A percentile compares a stretch with the other conserved stretches of the same genome.
phyloP scores from a whole-genome alignment of 2,888 invertebrate genomes.

The Epicampocera succincta region DNA sequence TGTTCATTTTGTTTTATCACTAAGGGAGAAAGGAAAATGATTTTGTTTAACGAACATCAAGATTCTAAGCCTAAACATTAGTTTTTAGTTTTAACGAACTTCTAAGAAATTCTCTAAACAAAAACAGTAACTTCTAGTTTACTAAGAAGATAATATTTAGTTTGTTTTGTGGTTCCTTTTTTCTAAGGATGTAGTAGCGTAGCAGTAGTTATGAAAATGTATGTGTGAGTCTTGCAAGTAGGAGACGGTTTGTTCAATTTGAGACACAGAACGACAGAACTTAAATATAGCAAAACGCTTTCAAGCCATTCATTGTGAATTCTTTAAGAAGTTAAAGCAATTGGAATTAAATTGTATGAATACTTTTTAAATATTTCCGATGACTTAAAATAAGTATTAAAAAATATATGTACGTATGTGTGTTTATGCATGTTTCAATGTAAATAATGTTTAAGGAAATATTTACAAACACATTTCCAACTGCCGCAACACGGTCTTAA shows the following conservation, averaged over 20 bases:
- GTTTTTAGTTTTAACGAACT: conserved; percentile 65
- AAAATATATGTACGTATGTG: background rate
- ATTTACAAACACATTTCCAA: conserved; percentile 57
- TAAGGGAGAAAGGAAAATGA: conserved; percentile 44
- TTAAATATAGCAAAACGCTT: background rate
- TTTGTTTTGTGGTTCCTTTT: conserved; percentile 48
- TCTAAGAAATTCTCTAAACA: conserved; percentile 68
- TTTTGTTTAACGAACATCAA: conserved; percentile 69
- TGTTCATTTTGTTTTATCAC: conserved; percentile 35
- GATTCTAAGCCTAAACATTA: conserved; percentile 67
- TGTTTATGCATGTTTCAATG: background rate
- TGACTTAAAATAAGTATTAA: conserved; percentile 17
- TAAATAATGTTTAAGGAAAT: conserved; percentile 14
- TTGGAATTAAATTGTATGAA: conserved; percentile 19
- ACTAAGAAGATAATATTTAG: conserved; percentile 53
- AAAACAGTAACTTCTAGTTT: conserved; percentile 67
- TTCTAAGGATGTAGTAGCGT: conserved; percentile 38
- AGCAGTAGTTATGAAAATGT: conserved; percentile 35
- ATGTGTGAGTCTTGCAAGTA: background rate
- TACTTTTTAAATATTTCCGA: background rate
- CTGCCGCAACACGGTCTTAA: conserved; percentile 18
- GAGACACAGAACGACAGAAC: conserved; percentile 1
- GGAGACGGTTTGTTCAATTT: conserved; percentile 33
- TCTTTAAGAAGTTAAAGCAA: conserved; percentile 15
- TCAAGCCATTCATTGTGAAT: conserved; percentile 8